Conservation (phyloP, 2,797 vertebrate genomes). For the Coracias cyanogaster region DNA sequence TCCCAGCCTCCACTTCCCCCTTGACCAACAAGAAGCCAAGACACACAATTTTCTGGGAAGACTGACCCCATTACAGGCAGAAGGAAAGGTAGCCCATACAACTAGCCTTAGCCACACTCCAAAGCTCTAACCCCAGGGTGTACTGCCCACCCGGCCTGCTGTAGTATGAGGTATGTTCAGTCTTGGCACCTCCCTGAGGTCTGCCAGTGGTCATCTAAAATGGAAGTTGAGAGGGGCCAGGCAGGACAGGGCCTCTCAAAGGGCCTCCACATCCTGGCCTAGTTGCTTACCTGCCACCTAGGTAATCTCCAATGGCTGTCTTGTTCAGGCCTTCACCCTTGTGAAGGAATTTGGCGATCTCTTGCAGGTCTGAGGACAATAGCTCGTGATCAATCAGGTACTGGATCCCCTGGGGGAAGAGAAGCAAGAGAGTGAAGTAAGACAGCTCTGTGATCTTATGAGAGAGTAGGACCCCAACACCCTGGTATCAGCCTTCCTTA, state of each 20-base stretch:
- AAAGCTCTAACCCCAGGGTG: not conserved
- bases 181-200: not conserved
- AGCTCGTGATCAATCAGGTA: conserved; percentile 86
- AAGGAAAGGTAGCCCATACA: not conserved
- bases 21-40: not conserved
- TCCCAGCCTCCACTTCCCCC: not conserved
- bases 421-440: not conserved
- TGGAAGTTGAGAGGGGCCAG: not conserved
- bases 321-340: conserved; percentile 95
- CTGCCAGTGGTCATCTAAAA: not conserved
- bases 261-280: not conserved
- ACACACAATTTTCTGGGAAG: not conserved
- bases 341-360: conserved; percentile 90
- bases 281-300: conserved; percentile 88
- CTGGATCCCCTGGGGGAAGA: conserved; percentile 83
- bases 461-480: not conserved
- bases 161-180: not conserved
- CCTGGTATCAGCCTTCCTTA: not conserved
- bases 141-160: not conserved
- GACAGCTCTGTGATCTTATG: not conserved
- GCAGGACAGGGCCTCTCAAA: not conserved
- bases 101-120: not conserved
- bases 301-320: conserved; percentile 91
- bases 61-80: not conserved
- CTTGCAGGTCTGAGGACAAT: conserved; percentile 75